Base-by-base conservation (phyloP, 2,888 invertebrate genomes). In the Anticlea derivata region DNA sequence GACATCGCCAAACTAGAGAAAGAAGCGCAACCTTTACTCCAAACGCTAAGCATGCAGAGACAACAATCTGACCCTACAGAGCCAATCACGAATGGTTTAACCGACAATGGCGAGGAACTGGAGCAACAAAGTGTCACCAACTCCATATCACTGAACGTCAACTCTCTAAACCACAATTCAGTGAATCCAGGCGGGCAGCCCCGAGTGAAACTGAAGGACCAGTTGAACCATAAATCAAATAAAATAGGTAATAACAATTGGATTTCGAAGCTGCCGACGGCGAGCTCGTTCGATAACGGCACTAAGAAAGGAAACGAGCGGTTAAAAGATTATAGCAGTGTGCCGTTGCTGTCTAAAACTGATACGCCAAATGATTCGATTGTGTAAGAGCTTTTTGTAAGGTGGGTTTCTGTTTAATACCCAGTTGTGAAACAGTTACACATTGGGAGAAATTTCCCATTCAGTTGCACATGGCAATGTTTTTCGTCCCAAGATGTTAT, bases 161-260 rank as follows among this genome's bases (percentile, higher is more conserved):
- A 83, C 54, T 82, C 86, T 7, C 60, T 86, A 7, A 86, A 83
- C 47, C 84, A 86, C 54, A 84, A 80, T 46, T 73, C 82, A 0
- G 73, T 80, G 10, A 75, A 58, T 66, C 78, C 80, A 38, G 61
- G 63, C 37, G 72, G 75, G 7, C 86, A 83, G 50, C 85, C 87
- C 0, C 78, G 81, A 60, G 86, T 88, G 0, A 88, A 86, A 64
- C 68, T 89, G 71, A 90, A 86, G 74, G 88, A 88, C 79, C 81
- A 1, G 11, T 30, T 20, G 43, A 86, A 82, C 38, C 78, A 83
- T 63, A 86, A 83, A 60, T 68, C 78, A 23, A 83, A 78, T 73
- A 86, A 86, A 68, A 72, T 85, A 66, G 91, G 88, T 56, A 91
- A 90, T 72, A 91, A 91, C 56, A 90, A 90, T 73, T 91, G 91